phyloP scores from a whole-genome alignment of 92 coral and sea anemone species.

The Pocillopora meandrina region DNA sequence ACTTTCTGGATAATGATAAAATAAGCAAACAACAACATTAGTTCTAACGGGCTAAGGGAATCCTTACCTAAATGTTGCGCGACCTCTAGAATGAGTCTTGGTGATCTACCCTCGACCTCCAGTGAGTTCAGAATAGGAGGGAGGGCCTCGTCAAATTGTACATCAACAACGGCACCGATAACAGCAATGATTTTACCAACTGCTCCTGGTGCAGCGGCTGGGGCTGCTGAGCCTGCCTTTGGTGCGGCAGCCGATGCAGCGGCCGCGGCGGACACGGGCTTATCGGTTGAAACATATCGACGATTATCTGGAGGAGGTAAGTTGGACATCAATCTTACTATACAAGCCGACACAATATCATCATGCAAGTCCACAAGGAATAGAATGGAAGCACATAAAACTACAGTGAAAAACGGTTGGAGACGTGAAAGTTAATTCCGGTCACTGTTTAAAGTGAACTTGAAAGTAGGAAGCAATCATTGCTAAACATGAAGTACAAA shows the following conservation, averaged over 20 bases:
- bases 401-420: neutral
- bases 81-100: slow-evolving; percentile 94
- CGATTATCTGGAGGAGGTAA: slow-evolving; percentile 65
- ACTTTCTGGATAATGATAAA: no score
- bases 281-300: slow-evolving; percentile 94
- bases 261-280: slow-evolving; percentile 91
- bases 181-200: slow-evolving; percentile 93
- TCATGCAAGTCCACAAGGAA: neutral
- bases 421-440: neutral
- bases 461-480: neutral
- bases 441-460: neutral
- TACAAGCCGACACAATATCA: slow-evolving; percentile 12
- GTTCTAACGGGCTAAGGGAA: neutral
- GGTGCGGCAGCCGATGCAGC: slow-evolving; percentile 75
- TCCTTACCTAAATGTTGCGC: slow-evolving; percentile 97
- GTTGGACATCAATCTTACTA: neutral
- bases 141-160: slow-evolving; percentile 92
- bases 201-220: slow-evolving; percentile 78
- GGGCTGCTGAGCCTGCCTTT: slow-evolving; percentile 57
- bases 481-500: slow-evolving; percentile 38
- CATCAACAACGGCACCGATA: slow-evolving; percentile 99
- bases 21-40: neutral
- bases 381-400: neutral
- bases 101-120: slow-evolving; percentile 89
- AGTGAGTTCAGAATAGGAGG: slow-evolving; percentile 97